Percentiles rank a stretch among this genome's conserved stretches.
phyloP scores from a whole-genome alignment of 2,113 vertebrate species.

The Jacana jacana region DNA sequence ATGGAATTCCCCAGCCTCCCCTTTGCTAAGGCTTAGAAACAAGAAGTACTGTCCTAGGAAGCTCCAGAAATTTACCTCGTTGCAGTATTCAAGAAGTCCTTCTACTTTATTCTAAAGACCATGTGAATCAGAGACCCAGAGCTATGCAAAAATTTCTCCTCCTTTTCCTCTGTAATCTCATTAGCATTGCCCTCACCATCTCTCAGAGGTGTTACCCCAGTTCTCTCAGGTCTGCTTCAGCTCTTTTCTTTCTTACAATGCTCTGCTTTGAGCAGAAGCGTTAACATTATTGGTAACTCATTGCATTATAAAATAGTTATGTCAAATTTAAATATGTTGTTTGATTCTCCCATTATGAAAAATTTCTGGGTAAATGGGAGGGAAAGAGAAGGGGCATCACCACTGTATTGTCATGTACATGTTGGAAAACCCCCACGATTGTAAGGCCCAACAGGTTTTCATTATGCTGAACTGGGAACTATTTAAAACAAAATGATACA shows the following conservation, averaged over 20 bases:
- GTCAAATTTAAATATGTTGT: not conserved
- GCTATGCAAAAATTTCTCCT: not conserved
- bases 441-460: slow-evolving; percentile 1
- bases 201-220: not conserved
- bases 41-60: not conserved
- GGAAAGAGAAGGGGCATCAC: not conserved
- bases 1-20: not conserved
- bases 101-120: not conserved
- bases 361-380: not conserved
- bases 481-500: slow-evolving; percentile 56
- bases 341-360: not conserved
- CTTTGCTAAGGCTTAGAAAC: not conserved
- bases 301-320: not conserved
- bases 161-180: not conserved
- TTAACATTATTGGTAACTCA: not conserved
- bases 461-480: slow-evolving; percentile 16
- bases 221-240: not conserved
- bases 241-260: not conserved
- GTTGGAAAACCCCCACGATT: not conserved
- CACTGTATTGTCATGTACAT: not conserved
- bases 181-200: not conserved
- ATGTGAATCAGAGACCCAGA: not conserved
- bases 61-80: not conserved
- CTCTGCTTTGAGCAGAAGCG: not conserved
- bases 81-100: not conserved